Evolutionary conservation across 1,140 invertebrate species (phyloP).

Genomic region (Latrodectus geometricus): DNA sequence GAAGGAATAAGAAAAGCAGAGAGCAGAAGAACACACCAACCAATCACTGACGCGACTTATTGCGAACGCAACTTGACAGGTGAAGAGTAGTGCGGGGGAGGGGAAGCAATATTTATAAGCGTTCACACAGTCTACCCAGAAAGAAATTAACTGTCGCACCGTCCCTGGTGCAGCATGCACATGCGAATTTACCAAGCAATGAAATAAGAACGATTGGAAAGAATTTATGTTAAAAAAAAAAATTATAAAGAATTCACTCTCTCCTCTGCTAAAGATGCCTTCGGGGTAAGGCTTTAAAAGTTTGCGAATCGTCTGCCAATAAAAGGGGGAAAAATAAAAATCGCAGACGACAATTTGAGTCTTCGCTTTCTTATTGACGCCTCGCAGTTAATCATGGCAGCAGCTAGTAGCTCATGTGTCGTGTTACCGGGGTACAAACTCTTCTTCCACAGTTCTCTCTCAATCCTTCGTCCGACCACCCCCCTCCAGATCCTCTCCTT

Average conservation of each 20-base stretch:
- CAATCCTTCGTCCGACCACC: conserved; percentile 4
- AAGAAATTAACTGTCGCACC: conserved; percentile 49
- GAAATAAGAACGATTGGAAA: conserved; percentile 5
- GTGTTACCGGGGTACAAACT: conserved; percentile 6
- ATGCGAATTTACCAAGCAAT: background rate
- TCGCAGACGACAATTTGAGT: conserved; percentile 48
- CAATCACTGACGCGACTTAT: conserved; percentile 48
- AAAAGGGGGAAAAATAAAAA: background rate
- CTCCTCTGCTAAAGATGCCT: conserved; percentile 7
- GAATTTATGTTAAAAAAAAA: background rate
- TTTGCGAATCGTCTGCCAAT: conserved; percentile 43
- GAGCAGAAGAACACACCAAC: background rate
- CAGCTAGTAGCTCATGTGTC: conserved; percentile 12
- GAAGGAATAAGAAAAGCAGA: background rate
- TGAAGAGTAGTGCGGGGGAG: background rate
- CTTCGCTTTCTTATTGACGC: conserved; percentile 45
- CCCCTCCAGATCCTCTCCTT: background rate
- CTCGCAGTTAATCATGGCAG: conserved; percentile 44
- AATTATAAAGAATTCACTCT: background rate
- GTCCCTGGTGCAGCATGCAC: background rate
- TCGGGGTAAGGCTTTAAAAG: conserved; percentile 46
- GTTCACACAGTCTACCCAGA: conserved; percentile 28
- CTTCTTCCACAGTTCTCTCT: conserved; percentile 17
- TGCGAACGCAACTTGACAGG: conserved; percentile 31
- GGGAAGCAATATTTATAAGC: conserved; percentile 43